Base-by-base conservation (phyloP, 2,113 vertebrate genomes). In the Excalfactoria chinensis region DNA sequence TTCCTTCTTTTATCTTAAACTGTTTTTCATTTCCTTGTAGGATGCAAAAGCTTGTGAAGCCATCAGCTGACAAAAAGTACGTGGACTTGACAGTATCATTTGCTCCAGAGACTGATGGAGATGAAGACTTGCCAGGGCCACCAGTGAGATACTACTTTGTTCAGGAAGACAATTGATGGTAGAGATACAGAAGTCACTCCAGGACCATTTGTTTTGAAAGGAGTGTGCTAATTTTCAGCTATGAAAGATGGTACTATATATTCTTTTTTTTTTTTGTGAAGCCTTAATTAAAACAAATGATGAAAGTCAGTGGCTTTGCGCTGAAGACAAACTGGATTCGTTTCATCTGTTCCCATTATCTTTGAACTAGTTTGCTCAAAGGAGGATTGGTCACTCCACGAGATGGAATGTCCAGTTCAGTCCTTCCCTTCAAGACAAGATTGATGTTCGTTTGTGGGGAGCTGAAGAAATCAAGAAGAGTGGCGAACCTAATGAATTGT, bases 41-140 rank as follows among this genome's bases (percentile, higher is more conserved):
- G 97, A 99, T 99, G 99, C 98, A 99, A 94, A 99, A 99, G 94
- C 98, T 99, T 93, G 98, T 99, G 95, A 99, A 99, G 93, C 99
- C 99, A 58, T 98, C 98, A 75, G 95, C 97, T 76, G 98, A 98
- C 87, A 98, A 98, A 90, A 99, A 98, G 79, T 99, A 99, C 2
- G 99, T 99, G 37, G 99, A 99, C 96, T 98, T 99, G 92, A 99
- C 99, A 2, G 98, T 99, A 56, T 99, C 99, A 2, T 99, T 99
- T 94, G 98, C 99, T 62, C 98, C 99, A 20, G 99, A 99, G 95
- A 94, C 94, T 9, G 99, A 99, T 80, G 99, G 98, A 85, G 99
- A 99, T 34, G 99, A 99, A 91, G 99, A 99, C 91, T 98, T 99
- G 53, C 98, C 99, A 7, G 99, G 99, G 53, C 99, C 99, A 6